Evolutionary conservation across 2,888 invertebrate genomes (phyloP).

Genomic region (Erebia aethiops): DNA sequence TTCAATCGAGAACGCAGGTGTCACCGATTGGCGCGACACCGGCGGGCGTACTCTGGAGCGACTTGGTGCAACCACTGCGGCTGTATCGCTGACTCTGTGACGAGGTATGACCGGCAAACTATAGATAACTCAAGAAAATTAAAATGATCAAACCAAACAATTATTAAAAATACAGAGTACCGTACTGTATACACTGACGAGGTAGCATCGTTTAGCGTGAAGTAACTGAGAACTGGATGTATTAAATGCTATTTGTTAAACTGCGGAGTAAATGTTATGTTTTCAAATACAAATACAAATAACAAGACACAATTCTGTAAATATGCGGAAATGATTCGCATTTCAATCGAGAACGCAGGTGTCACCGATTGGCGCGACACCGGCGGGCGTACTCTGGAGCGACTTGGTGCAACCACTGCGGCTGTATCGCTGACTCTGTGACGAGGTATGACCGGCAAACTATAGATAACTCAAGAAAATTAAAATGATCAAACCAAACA

Average conservation of each 20-base stretch:
- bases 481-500: no score
- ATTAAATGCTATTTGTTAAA: no score
- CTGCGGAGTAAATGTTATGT: no score
- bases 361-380: conserved; percentile 66
- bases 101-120: conserved; percentile 92
- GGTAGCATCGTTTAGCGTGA: no score
- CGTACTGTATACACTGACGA: no score
- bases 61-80: conserved; percentile 88
- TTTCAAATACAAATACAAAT: no score
- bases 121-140: no score
- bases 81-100: conserved; percentile 90
- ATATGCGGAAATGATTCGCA: not conserved
- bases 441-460: conserved; percentile 92
- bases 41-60: conserved; percentile 67
- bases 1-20: conserved; percentile 30
- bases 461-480: no score
- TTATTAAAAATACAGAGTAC: no score
- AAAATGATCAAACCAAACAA: no score
- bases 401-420: conserved; percentile 87
- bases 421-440: conserved; percentile 89
- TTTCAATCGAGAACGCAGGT: not conserved
- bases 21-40: conserved; percentile 67
- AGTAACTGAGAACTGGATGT: no score
- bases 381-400: conserved; percentile 69
- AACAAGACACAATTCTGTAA: no score